Conservation (phyloP, 2,888 invertebrate genomes). For the Gonocerus acuteangulatus region DNA sequence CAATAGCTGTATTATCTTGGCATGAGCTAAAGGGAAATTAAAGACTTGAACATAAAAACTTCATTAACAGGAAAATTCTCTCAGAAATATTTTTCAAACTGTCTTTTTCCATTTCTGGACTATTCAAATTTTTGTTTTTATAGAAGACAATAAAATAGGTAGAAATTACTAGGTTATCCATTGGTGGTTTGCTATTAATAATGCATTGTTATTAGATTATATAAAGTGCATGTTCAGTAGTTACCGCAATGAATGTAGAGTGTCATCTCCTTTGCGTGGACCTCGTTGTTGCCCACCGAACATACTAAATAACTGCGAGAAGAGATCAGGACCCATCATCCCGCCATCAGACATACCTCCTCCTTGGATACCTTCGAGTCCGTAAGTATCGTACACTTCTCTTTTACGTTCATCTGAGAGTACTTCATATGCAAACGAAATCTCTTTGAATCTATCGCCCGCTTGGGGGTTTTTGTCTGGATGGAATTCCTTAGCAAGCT, state of each 20-base stretch:
- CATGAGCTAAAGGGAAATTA: too few species aligned
- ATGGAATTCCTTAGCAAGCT: slow-evolving; percentile 87
- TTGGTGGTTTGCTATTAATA: too few species aligned
- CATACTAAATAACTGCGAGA: slow-evolving; percentile 55
- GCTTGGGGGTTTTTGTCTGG: slow-evolving; percentile 84
- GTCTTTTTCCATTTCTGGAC: too few species aligned
- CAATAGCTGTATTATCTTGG: too few species aligned
- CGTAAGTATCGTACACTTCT: slow-evolving; percentile 73
- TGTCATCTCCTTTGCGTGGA: slow-evolving; percentile 67
- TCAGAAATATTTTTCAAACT: too few species aligned
- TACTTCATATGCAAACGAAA: slow-evolving; percentile 90
- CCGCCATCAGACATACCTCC: slow-evolving; percentile 50
- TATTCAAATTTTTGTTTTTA: too few species aligned
- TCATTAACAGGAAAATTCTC: too few species aligned
- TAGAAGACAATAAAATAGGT: too few species aligned
- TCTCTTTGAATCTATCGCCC: slow-evolving; percentile 91
- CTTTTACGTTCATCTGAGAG: slow-evolving; percentile 82
- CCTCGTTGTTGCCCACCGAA: slow-evolving; percentile 48
- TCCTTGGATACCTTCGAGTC: slow-evolving; percentile 80
- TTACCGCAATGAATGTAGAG: slow-evolving; percentile 68
- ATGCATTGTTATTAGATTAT: too few species aligned
- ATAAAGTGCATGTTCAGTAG: too few species aligned
- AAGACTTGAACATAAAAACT: too few species aligned
- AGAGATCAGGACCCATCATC: slow-evolving; percentile 55
- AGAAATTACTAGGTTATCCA: too few species aligned